Conservation (phyloP, 2,797 vertebrate species). For the Steatocranus sp. region DNA sequence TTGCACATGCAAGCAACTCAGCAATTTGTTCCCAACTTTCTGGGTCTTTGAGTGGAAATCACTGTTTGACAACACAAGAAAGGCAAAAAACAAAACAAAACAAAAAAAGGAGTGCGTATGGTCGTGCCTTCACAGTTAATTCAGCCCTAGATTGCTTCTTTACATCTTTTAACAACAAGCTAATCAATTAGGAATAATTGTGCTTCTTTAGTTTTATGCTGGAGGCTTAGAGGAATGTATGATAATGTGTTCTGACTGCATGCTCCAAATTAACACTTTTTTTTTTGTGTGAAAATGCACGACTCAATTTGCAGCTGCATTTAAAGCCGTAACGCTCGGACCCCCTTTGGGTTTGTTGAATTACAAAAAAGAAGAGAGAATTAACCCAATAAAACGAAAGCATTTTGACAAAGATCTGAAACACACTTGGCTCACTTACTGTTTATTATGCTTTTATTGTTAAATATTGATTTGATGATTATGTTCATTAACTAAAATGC, state of each 20-base stretch:
- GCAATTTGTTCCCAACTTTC: conserved; percentile 36
- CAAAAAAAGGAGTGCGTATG: conserved; percentile 23
- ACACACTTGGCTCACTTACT: not conserved
- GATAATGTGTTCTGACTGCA: conserved; percentile 28
- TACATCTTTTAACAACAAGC: conserved; percentile 34
- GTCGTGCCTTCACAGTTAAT: not conserved
- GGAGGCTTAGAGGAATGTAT: not conserved
- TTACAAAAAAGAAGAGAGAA: not conserved
- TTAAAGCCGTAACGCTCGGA: not conserved
- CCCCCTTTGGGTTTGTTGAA: not conserved
- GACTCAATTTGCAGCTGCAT: conserved; percentile 1
- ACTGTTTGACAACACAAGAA: conserved; percentile 38
- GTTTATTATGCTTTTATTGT: not conserved
- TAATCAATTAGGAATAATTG: conserved; percentile 39
- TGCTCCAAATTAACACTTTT: conserved; percentile 26
- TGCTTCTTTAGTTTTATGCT: conserved; percentile 1
- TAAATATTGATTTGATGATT: not conserved
- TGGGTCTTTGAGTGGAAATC: conserved; percentile 13
- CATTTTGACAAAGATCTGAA: not conserved
- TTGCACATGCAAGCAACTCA: conserved; percentile 13
- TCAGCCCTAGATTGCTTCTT: conserved; percentile 2
- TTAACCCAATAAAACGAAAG: not conserved
- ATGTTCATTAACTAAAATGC: not conserved
- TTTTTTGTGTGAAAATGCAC: not conserved
- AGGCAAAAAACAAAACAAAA: no score